Evolutionary conservation across 2,888 invertebrate genomes (phyloP), one percentile per base, ranked within the genome.

Genomic region (Andrena minutula): DNA sequence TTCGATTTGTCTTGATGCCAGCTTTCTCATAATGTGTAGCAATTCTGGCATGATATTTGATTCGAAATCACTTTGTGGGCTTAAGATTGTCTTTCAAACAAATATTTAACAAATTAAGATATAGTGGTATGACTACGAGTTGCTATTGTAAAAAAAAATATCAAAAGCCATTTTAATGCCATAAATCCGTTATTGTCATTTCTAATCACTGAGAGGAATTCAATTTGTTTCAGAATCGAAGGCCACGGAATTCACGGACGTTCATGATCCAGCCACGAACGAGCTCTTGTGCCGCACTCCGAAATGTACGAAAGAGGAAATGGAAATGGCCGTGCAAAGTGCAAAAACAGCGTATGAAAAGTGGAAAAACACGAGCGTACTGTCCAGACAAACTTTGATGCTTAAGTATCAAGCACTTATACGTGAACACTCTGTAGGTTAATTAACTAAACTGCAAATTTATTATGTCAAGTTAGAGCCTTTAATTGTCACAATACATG

Each of bases 241-340:
- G 94, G 96, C 99, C 0, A 96, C 94, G 28, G 97, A 99, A 90
- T 99, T 98, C 97, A 97, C 99, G 90, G 99, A 99, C 91, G 96
- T 99, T 10, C 97, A 98, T 87, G 97, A 99, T 94, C 99, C 99
- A 61, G 98, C 98, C 4, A 98, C 98, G 63, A 98, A 98, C 95
- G 96, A 98, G 94, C 94, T 97, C 41, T 95, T 97, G 76, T 95
- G 70, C 75, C 95, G 97, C 87, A 99, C 99, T 41, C 99, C 99
- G 74, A 97, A 98, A 94, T 95, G 97, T 41, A 99, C 99, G 0
- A 95, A 96, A 90, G 95, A 95, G 7, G 99, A 99, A 95, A 97
- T 99, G 97, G 96, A 98, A 88, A 94, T 96, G 7, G 99, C 99
- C 0, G 97, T 99, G 51, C 96, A 96, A 74, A 96, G 98, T 7